Evolutionary conservation across 2,888 invertebrate species (phyloP).

Genomic region (Himalopsyche tibetana): DNA sequence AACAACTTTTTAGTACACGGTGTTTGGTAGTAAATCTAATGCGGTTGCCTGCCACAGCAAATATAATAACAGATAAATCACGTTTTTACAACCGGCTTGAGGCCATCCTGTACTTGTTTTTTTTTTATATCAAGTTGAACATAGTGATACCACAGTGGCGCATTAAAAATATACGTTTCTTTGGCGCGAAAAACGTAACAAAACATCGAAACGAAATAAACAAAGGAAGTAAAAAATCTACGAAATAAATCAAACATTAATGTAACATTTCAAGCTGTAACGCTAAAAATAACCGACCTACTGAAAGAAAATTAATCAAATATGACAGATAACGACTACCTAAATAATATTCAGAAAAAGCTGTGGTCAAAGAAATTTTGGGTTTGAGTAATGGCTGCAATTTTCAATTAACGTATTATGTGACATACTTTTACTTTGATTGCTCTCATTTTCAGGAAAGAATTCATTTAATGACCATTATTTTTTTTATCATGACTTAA

Average conservation of each 20-base stretch:
- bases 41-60: constrained; percentile 54
- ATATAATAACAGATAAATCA: constrained; percentile 62
- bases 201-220: no score
- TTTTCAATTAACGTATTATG: no score
- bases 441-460: no score
- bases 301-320: no score
- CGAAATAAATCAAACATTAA: constrained; percentile 15
- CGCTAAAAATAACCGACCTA: background rate
- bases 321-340: no score
- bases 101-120: constrained; percentile 31
- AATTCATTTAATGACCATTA: no score
- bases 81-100: constrained; percentile 54
- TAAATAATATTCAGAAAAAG: no score
- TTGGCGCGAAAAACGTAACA: constrained; percentile 3
- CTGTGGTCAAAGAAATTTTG: no score
- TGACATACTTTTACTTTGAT: no score
- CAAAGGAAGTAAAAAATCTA: background rate
- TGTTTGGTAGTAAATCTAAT: constrained; percentile 57
- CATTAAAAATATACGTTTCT: constrained; percentile 24
- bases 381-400: no score
- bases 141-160: background rate
- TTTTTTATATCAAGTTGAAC: background rate
- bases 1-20: constrained; percentile 50
- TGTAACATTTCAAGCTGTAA: background rate
- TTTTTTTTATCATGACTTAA: no score